Evolutionary conservation across 2,888 invertebrate genomes (phyloP).

Genomic region (Fragum sueziense): DNA sequence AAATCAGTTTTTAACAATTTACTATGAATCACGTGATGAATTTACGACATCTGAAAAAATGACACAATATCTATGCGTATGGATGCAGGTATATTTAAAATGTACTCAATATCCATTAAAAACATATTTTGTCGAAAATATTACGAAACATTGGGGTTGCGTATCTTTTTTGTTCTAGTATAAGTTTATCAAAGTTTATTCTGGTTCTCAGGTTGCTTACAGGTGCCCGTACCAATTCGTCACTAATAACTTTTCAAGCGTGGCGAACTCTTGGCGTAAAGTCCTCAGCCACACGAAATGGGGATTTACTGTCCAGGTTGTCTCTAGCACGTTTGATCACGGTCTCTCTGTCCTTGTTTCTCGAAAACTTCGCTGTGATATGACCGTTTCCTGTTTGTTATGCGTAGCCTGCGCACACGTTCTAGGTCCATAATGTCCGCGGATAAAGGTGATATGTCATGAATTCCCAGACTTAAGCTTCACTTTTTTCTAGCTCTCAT

Average conservation of each 20-base stretch:
- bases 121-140: too few species aligned
- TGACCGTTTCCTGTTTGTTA: constrained; percentile 23
- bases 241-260: neutral
- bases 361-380: constrained; percentile 34
- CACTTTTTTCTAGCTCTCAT: neutral
- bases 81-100: too few species aligned
- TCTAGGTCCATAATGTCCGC: constrained; percentile 28
- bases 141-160: too few species aligned
- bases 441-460: constrained; percentile 10
- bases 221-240: constrained; percentile 13
- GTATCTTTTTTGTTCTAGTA: constrained; percentile 18
- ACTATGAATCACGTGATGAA: too few species aligned
- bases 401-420: constrained; percentile 28
- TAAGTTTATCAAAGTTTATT: constrained; percentile 30
- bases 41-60: too few species aligned
- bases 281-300: constrained; percentile 22
- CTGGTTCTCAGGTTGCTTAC: constrained; percentile 2
- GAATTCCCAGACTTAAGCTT: neutral
- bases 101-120: too few species aligned
- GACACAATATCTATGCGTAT: too few species aligned
- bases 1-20: too few species aligned
- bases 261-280: neutral
- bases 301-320: neutral
- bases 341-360: constrained; percentile 22
- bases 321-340: constrained; percentile 18